A percentile compares a stretch with the other conserved stretches of the same genome.
Conservation (phyloP, 1,140 invertebrate genomes). For the Oppia nitens region DNA sequence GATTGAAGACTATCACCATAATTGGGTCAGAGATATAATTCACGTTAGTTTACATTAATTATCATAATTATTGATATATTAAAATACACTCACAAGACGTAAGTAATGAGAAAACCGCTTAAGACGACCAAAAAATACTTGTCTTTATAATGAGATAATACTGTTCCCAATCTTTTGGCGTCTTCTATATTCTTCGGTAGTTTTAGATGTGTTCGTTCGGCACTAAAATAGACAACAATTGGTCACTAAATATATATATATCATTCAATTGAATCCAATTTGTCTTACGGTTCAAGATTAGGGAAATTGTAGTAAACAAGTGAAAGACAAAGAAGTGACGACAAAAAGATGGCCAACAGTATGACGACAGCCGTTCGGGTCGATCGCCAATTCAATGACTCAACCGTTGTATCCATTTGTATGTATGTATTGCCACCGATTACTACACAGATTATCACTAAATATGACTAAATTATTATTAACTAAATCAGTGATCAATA, state of each 20-base stretch:
- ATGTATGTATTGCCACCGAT: no score
- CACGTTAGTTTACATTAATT: constrained; percentile 1
- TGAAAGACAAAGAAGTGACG: constrained; percentile 40
- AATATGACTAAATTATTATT: no score
- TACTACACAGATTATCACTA: no score
- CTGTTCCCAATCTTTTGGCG: constrained; percentile 78
- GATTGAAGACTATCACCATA: constrained; percentile 68
- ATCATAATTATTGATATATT: not conserved
- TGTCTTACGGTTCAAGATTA: constrained; percentile 54
- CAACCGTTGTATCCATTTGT: no score
- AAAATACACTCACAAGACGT: constrained; percentile 64
- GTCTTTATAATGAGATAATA: constrained; percentile 83
- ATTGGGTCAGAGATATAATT: constrained; percentile 4
- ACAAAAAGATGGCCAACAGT: constrained; percentile 39
- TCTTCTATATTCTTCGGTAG: constrained; percentile 85
- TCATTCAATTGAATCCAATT: not conserved
- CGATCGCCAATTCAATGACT: not conserved
- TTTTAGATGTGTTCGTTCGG: constrained; percentile 72
- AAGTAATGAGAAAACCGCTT: constrained; percentile 69
- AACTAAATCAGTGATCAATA: no score
- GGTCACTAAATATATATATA: not conserved
- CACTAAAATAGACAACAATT: constrained; percentile 41
- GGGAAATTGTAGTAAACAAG: constrained; percentile 60
- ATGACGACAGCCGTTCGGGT: constrained; percentile 25
- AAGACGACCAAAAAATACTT: constrained; percentile 84